Evolutionary conservation across 2,888 invertebrate species (phyloP).

Genomic region (Scaptomyza reducta): DNA sequence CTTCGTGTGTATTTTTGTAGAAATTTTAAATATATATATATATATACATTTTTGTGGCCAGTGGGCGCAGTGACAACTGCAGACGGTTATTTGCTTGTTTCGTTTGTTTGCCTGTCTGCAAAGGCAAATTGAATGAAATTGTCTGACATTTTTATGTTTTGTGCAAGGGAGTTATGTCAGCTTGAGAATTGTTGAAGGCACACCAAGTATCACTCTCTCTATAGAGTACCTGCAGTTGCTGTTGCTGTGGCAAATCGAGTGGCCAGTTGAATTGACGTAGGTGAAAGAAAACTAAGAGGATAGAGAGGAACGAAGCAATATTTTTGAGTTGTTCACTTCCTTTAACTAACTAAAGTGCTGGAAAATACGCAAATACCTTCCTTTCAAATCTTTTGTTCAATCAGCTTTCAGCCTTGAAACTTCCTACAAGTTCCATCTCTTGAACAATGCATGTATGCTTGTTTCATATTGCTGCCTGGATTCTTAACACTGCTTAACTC

Average conservation of each 20-base stretch:
- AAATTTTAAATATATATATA: constrained; percentile 41
- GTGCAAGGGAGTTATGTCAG: constrained; percentile 29
- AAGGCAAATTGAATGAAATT: constrained; percentile 54
- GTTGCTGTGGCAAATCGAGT: constrained; percentile 15
- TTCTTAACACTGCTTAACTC: constrained; percentile 2
- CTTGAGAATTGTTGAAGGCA: constrained; percentile 1
- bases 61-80: constrained; percentile 51
- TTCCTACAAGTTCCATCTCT: background rate
- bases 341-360: too few species aligned
- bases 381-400: too few species aligned
- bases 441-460: background rate
- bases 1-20: constrained; percentile 19
- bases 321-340: too few species aligned
- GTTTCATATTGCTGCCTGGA: background rate
- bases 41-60: constrained; percentile 24
- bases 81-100: constrained; percentile 32
- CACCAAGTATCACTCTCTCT: background rate
- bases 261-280: background rate
- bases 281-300: too few species aligned
- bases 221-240: background rate
- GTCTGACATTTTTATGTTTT: constrained; percentile 39
- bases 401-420: background rate
- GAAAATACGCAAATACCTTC: too few species aligned
- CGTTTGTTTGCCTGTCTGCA: constrained; percentile 27
- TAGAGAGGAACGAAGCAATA: too few species aligned